Evolutionary conservation across 2,113 vertebrate genomes (phyloP), one percentile per base, ranked within the genome.

Genomic region (Petroica traversi): DNA sequence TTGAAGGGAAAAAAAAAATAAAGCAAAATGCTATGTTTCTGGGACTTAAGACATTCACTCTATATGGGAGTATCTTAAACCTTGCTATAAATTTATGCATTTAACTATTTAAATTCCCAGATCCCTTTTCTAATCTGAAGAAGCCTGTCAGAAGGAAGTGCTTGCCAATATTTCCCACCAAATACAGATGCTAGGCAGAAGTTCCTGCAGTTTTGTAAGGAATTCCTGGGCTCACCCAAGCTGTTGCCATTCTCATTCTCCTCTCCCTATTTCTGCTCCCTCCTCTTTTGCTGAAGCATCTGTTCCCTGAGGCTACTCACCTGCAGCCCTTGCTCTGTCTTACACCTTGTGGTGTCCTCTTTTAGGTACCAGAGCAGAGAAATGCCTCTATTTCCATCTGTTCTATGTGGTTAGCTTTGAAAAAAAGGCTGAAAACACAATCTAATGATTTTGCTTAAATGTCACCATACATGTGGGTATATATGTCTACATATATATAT

Each of bases 31-130:
- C 7, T 40, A 0, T 55, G 8, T 80, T 34, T 81, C 46, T 63
- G 52, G 40, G 26, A 72, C 81, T 77, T 91, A 54, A 79, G 55
- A 36, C 55, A 66, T 22, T 24, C 13, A 8, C 28, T 75, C 12
- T 71, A 2, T 34, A 22, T 25, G 12, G 33, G 26, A 63, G 73
- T 92, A n/a, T 93, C 58, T 97, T 96, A 94, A 91, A 94, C 55
- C 94, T 97, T 83, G 84, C 8, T 96, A 76, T 74, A 87, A 74
- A 87, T 74, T n/a, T 86, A 85, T 85, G 38, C 36, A 40, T 84
- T 97, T 95, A 96, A 97, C 95, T 75, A 28, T 95, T 94, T 88
- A 41, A 85, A 92, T 85, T 67, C 80, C 84, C 23, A 4, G 20
- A 67, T 88, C 46, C 24, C 7, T 76, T 33, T 80, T 36, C 57